Evolutionary conservation across 2,888 invertebrate genomes (phyloP), one percentile per base, ranked within the genome.

Genomic region (Anorthoa munda): DNA sequence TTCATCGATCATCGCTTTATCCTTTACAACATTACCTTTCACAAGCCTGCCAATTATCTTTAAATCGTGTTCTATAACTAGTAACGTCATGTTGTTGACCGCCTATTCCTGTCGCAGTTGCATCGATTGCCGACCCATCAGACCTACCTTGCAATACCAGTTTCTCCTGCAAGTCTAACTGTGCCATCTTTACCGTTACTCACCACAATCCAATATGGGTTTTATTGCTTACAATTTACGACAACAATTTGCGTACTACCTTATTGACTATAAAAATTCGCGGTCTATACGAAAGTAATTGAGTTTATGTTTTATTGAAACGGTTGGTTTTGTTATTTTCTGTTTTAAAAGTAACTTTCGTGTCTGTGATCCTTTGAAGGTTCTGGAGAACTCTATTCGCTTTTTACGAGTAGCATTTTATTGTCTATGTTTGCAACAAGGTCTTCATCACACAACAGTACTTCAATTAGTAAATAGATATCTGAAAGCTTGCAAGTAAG

Each of bases 141-240:
- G 75, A 74, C 72, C 71, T 81, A 84, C 76, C 85, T 76, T 81
- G 86, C 87, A 85, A 76, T 88, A 88, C 87, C 85, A 84, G 87
- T 88, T 88, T 79, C 59, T 75, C 77, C 66, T 83, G 77, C 81
- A 80, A 75, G 75, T 72, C 82, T 87, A 87, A 86, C 87, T 88
- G 87, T 89, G 85, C 80, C 88, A 86, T 86, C 86, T 74, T 64
- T 60, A 84, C 87, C 88, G 89, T 88, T 88, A 89, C 55, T 46
- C 58, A 63, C 69, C 59, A 71, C 81, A 75, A 79, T 66, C 72
- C 66, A 83, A 86, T 84, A 83, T 82, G 70, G 55, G 53, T 82
- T 89, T 86, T 86, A 86, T 82, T 66, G 59, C 77, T 58, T 15
- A 31, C 18, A 56, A 26, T 87, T 87, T 87, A 87, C 72, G 80